A percentile compares a stretch with the other conserved stretches of the same genome.
These are phyloP conservation scores for Discoglossus pictus DNA, from an alignment of 2,797 vertebrate species.

Conservation along the genomic window DNA sequence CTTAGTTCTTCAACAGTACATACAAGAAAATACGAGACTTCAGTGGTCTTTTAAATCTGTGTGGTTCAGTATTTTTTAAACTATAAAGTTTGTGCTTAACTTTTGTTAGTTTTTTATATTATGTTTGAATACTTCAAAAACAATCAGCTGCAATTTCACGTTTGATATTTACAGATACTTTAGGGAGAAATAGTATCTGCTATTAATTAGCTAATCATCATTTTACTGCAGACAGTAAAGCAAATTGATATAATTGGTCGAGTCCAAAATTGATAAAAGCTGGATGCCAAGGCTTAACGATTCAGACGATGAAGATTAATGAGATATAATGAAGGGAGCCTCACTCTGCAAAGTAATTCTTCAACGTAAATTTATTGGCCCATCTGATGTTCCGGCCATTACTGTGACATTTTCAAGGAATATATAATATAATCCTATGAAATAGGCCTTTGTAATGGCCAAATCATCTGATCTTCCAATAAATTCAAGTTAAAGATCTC, in stretches of 20 bases:
- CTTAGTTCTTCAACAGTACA: no score
- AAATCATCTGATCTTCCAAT: conserved; percentile 17
- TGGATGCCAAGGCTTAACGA: neutral
- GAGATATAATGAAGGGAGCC: conserved; percentile 11
- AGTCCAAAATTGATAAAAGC: conserved; percentile 1
- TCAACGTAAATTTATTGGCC: conserved; percentile 9
- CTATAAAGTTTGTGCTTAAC: no score
- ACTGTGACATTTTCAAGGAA: conserved; percentile 6
- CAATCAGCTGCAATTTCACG: neutral
- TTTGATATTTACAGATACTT: conserved; percentile 3
- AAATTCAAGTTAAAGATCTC: conserved; percentile 13
- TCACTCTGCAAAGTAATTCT: conserved; percentile 9
- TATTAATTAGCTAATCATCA: neutral
- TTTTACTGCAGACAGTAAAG: conserved; percentile 1
- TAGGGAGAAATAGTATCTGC: neutral
- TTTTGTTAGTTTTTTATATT: no score
- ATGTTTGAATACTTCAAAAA: no score
- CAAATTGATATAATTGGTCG: conserved; percentile 4
- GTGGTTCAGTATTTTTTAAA: no score
- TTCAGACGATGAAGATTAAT: conserved; percentile 2
- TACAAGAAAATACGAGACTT: no score
- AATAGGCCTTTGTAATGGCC: conserved; percentile 15
- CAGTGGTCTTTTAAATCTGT: no score
- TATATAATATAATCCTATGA: conserved; percentile 11
- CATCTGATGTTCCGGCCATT: conserved; percentile 18